Evolutionary conservation across 2,888 invertebrate species (phyloP).

Genomic region (Lamellibrachia satsuma): DNA sequence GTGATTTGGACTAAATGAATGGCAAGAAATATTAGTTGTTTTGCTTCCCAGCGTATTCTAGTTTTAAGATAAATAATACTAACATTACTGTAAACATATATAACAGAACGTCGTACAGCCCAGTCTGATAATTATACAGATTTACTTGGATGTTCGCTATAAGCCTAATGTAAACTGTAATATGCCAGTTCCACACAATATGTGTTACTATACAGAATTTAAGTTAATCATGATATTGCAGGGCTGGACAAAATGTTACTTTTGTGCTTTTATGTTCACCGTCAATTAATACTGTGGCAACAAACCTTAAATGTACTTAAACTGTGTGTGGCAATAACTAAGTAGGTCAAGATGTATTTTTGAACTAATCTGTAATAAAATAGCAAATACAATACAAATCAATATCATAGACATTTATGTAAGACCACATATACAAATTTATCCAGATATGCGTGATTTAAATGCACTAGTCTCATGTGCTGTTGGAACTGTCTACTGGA

Average conservation of each 20-base stretch:
- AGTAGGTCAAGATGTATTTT: not conserved
- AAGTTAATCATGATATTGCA: not conserved
- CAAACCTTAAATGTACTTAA: not conserved
- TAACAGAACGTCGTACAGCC: too few relatives aligned
- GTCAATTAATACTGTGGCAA: not conserved
- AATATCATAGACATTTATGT: not conserved
- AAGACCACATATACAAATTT: not conserved
- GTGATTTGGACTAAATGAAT: not conserved
- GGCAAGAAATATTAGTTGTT: not conserved
- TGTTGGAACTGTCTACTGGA: not conserved
- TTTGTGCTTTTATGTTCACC: not conserved
- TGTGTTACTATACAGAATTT: not conserved
- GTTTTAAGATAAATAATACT: not conserved
- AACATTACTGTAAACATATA: not conserved
- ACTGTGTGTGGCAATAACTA: not conserved
- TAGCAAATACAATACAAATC: not conserved
- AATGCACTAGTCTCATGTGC: slow-evolving; percentile 17
- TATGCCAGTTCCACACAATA: not conserved
- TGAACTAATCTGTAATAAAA: not conserved
- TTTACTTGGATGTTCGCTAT: not conserved
- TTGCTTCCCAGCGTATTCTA: not conserved
- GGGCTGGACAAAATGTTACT: not conserved
- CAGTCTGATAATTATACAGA: not conserved
- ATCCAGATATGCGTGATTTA: not conserved
- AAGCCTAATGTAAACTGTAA: not conserved